Evolutionary conservation across 2,797 vertebrate species (phyloP).

Genomic region (Phalloptychus januarius): DNA sequence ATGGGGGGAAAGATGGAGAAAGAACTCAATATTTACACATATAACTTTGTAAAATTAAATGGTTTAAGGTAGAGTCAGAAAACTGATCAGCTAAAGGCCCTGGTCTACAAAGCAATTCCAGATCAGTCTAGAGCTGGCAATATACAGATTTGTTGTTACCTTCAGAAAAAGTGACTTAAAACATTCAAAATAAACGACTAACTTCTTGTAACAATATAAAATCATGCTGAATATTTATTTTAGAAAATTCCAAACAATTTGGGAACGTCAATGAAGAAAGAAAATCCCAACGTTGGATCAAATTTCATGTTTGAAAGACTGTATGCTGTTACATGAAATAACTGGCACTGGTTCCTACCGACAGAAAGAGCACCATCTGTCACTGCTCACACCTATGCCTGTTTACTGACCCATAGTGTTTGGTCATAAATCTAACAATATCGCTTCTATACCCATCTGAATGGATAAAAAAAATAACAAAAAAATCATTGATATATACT

Average conservation of each 20-base stretch:
- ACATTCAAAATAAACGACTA: background rate
- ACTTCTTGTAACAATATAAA: background rate
- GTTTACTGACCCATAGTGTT: slow-evolving; percentile 37
- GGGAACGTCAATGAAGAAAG: background rate
- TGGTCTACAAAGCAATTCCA: background rate
- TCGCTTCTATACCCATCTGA: slow-evolving; percentile 20
- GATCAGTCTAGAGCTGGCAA: background rate
- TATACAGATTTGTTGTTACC: background rate
- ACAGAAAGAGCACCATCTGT: slow-evolving; percentile 56
- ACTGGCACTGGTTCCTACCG: slow-evolving; percentile 47
- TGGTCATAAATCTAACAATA: slow-evolving; percentile 39
- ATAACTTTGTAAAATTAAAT: background rate
- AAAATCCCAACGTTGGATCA: slow-evolving; percentile 20
- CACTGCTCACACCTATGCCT: slow-evolving; percentile 36
- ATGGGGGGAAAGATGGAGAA: background rate
- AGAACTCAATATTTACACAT: background rate
- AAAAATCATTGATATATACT: too few relatives aligned
- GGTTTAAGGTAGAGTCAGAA: background rate
- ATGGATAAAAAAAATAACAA: slow-evolving; percentile 14
- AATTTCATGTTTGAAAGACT: slow-evolving; percentile 18
- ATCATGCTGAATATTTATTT: background rate
- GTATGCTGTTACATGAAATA: slow-evolving; percentile 40
- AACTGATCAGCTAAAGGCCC: background rate
- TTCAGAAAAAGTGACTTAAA: background rate
- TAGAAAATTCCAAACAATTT: background rate